Conservation (phyloP, 2,797 vertebrate species). For the Danio kyathit region DNA sequence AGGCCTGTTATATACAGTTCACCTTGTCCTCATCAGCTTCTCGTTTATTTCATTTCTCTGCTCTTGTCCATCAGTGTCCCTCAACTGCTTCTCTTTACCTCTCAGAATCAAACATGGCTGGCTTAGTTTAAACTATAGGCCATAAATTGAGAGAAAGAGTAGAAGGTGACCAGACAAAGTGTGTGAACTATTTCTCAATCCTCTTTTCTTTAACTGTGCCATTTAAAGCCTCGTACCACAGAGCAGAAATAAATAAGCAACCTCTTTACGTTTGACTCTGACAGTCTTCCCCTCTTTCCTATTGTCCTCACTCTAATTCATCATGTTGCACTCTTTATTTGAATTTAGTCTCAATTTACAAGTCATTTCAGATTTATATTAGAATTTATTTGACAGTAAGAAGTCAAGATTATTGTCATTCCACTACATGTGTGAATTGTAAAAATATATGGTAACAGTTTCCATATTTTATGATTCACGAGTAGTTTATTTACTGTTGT, state of each 20-base stretch:
- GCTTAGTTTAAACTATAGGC: conserved; percentile 12
- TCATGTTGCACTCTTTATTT: conserved; percentile 13
- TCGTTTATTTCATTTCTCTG: not conserved
- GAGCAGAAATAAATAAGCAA: conserved; percentile 42
- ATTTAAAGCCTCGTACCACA: conserved; percentile 42
- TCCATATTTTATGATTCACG: no score
- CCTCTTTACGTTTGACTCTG: conserved; percentile 36
- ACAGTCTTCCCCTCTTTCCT: not conserved
- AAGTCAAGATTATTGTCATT: no score
- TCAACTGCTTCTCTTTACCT: not conserved
- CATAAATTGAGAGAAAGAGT: conserved; percentile 7
- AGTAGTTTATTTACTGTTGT: no score
- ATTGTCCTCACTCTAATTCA: conserved; percentile 20
- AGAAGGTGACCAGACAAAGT: conserved; percentile 13
- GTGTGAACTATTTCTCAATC: conserved; percentile 17
- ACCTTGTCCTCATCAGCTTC: not conserved
- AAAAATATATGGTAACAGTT: no score
- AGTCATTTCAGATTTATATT: not conserved
- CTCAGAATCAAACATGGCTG: conserved; percentile 9
- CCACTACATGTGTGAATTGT: no score
- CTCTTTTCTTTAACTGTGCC: conserved; percentile 48
- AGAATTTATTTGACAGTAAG: not conserved
- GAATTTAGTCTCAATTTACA: conserved; percentile 3
- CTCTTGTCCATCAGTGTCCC: not conserved
- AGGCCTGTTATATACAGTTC: conserved; percentile 19